Base-by-base conservation (phyloP, 2,113 vertebrate species). In the Cryptomyrus ogoouensis region DNA sequence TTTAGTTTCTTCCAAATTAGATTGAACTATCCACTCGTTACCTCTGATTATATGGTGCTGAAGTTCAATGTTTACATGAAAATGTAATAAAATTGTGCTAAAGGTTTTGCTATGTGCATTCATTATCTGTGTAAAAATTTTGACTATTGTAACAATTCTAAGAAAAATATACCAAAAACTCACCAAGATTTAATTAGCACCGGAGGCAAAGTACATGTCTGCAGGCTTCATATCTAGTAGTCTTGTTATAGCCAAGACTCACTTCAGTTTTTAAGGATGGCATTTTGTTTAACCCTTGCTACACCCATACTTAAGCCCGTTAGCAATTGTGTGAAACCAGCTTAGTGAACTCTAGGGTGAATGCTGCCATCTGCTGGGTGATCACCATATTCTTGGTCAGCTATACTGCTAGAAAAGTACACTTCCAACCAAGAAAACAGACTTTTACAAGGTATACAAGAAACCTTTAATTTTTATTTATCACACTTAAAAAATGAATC, bases 401-500 rank as follows among this genome's bases (percentile, higher is more conserved):
- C 35, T 19, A 17, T 19, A 19, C 31, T 80, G 58, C 39, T n/a
- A 87, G 80, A 50, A 10, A 19, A 89, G 46, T 46, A 50, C 58
- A 44, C 15, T 31, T 31, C 44, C 87, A 70, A 7, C 31, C 7
- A 53, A 88, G 87, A 39, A 46, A 84, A 83, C 39, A 44, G 88
- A 62, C 46, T 9, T 10, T 83, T 50, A 56, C 15, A 87, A 94
- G 90, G 24, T 89, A 8, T 96, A 95, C 91, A 95, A 47, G 94
- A 96, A 96, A 96, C 94, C 94, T 94, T 95, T 95, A 92, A 93
- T 95, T 93, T 94, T 96, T 96, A 96, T 96, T 96, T 93, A 94
- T 94, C 94, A 96, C 95, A 98, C 98, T 98, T 98, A 88, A 95
- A 96, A 99, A 99, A 99, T 98, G 97, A 99, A 98, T 96, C 97